Conservation (phyloP, 2,888 invertebrate genomes). For the Crepidodera aurea region DNA sequence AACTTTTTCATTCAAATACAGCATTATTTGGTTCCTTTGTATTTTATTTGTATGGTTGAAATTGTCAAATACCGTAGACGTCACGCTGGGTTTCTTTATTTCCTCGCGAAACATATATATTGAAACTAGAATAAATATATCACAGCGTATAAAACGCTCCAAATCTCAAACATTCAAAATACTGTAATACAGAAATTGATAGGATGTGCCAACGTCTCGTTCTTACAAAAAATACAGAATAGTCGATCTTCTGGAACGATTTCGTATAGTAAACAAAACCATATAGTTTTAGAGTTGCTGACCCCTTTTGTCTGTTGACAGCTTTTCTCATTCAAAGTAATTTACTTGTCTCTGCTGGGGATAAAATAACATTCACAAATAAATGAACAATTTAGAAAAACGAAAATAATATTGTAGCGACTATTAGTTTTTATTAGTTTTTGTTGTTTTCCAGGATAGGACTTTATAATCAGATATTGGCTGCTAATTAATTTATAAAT, state of each 20-base stretch:
- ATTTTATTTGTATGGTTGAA: too few relatives aligned
- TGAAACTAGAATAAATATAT: not conserved
- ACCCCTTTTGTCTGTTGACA: conserved; percentile 17
- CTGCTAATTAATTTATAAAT: too few relatives aligned
- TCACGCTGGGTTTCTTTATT: too few relatives aligned
- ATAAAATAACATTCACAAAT: conserved; percentile 29
- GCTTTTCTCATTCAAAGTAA: conserved; percentile 29
- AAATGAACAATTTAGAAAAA: conserved; percentile 30
- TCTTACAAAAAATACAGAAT: conserved; percentile 10
- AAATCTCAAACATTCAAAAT: conserved; percentile 1
- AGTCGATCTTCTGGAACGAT: conserved; percentile 18
- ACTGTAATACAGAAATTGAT: not conserved
- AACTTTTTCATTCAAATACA: too few relatives aligned
- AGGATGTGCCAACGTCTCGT: conserved; percentile 11
- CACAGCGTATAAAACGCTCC: not conserved
- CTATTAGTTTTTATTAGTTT: not conserved
- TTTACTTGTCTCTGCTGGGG: conserved; percentile 29
- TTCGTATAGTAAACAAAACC: conserved; percentile 24
- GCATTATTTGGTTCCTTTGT: too few relatives aligned
- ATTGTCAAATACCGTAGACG: too few relatives aligned
- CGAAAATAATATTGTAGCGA: conserved; percentile 22
- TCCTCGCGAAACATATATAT: too few relatives aligned
- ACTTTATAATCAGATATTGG: conserved; percentile 1
- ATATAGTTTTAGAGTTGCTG: conserved; percentile 18
- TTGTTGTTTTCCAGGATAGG: conserved; percentile 14